Percentiles rank a stretch among this genome's conserved stretches.
Evolutionary conservation across 2,113 vertebrate genomes (phyloP).

Genomic region (Columbina picui): DNA sequence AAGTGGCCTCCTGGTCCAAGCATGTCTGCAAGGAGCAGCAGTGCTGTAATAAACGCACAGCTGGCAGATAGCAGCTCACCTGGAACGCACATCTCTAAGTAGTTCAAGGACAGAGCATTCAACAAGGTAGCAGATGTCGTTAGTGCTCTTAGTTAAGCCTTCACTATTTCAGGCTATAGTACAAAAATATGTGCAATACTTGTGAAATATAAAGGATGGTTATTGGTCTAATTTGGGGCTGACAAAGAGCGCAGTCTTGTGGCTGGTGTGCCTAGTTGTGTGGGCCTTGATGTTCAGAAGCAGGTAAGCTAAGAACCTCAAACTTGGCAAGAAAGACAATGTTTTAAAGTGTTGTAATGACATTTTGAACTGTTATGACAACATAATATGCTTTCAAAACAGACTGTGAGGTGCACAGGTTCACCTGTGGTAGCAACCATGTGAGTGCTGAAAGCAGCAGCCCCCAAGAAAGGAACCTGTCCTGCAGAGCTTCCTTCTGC

Average conservation of each 20-base stretch:
- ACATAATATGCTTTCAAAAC: background rate
- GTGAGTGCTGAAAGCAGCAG: background rate
- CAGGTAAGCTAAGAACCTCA: background rate
- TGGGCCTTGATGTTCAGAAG: background rate
- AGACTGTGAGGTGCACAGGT: no score
- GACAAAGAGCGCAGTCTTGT: background rate
- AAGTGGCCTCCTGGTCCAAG: background rate
- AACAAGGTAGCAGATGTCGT: background rate
- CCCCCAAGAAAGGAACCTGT: background rate
- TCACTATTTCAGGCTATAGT: background rate
- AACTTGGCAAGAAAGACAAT: background rate
- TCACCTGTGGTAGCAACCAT: accelerated
- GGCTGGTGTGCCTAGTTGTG: background rate
- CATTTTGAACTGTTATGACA: background rate
- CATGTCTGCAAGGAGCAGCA: background rate
- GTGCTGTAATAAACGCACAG: background rate
- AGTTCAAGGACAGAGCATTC: background rate
- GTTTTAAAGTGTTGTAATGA: background rate
- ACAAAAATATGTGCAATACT: background rate
- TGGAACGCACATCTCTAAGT: background rate
- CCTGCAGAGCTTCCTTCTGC: background rate
- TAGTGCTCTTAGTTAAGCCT: background rate
- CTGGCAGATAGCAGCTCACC: background rate
- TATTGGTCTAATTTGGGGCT: background rate
- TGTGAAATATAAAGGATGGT: no score